Base-by-base conservation (phyloP, 2,113 vertebrate genomes). In the Cheilinus undulatus region DNA sequence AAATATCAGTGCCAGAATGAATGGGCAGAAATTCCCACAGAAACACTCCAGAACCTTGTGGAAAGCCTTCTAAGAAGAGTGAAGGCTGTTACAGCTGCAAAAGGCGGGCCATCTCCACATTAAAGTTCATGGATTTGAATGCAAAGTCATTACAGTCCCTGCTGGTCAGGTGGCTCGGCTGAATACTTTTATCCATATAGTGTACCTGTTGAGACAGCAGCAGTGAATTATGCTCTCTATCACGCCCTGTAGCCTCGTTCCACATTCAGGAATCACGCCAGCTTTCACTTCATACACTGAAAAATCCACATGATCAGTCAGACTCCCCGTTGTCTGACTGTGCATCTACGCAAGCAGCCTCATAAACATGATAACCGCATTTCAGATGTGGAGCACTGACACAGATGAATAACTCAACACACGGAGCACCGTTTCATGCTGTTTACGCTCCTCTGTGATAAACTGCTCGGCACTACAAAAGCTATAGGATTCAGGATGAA, bases 381-480 rank as follows among this genome's bases (percentile, higher is more conserved):
- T 66, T 53, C 5, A 73, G 49, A 24, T 51, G 24, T 20, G 32
- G 24, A 73, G 6, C 52, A 10, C 46, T 60, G 50, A 54, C 42
- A 51, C 1, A 45, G 57, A 60, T 51, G 23, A 49, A 76, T 78
- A 19, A 23, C 20, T 49, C 22, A 57, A 45, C 57, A 61, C 30
- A 12, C 8, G 2, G 4, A 43, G 54, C 17, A 40, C 28, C 22
- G 4, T 65, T 68, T 57, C 40, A 30, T 32, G 45, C 15, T 49
- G 28, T 54, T 38, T 70, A 24, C 46, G 56, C 45, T 86, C 57
- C 17, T 22, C 6, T 13, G 3, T 67, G 73, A 74, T 56, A 58
- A 78, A 68, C 8, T 54, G 54, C 50, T 42, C 43, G 34, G 6
- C 15, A 20, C 36, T 1, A 30, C 42, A 19, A 45, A 38, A 0